Evolutionary conservation across 1,140 invertebrate genomes (phyloP).

Genomic region (Heliconius himera): DNA sequence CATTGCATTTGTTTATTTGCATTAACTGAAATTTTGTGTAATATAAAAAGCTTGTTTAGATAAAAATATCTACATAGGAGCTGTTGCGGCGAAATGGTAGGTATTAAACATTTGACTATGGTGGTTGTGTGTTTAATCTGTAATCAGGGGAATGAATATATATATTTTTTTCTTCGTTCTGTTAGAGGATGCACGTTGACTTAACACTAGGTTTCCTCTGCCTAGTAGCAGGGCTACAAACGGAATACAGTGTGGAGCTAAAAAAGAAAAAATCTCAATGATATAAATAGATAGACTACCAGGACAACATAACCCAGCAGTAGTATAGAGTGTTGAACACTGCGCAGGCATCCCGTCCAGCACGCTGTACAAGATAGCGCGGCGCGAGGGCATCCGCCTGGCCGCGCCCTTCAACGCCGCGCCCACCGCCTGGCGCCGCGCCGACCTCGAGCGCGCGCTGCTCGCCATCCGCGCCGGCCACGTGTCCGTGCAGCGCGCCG

Average conservation of each 20-base stretch:
- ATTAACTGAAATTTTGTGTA: no score
- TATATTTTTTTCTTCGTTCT: no score
- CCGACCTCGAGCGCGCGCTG: constrained; percentile 90
- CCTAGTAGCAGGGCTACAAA: not conserved
- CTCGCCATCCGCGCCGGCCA: constrained; percentile 91
- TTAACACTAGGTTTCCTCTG: not conserved
- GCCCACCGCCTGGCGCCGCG: constrained; percentile 92
- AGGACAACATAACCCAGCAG: not conserved
- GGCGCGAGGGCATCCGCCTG: constrained; percentile 92
- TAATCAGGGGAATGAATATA: no score
- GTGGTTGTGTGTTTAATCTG: no score
- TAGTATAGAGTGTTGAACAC: not conserved
- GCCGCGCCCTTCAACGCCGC: constrained; percentile 95
- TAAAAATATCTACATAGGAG: no score
- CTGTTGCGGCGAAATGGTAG: no score
- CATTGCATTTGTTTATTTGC: no score
- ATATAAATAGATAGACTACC: not conserved
- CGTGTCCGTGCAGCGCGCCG: constrained; percentile 92
- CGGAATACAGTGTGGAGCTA: not conserved
- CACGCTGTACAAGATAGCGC: constrained; percentile 94
- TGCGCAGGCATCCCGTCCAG: constrained; percentile 89
- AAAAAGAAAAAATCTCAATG: not conserved
- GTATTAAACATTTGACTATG: no score
- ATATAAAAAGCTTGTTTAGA: no score
- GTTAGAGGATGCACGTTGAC: no score